phyloP scores from a whole-genome alignment of 1,140 invertebrate species.

The Drosophila kepulauana region DNA sequence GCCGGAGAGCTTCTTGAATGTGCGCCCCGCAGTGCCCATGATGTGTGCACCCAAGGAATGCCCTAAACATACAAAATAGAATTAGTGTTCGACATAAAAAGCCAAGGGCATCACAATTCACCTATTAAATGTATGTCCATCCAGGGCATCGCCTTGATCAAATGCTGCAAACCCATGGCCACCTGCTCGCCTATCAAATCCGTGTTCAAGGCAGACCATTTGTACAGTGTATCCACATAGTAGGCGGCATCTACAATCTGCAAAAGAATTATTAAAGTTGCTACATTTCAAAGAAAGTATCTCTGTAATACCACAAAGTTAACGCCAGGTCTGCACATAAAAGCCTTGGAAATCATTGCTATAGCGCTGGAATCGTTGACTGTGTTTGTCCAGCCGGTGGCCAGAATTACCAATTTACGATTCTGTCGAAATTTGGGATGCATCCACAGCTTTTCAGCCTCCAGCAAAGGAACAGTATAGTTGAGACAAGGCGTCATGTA shows the following conservation, averaged over 20 bases:
- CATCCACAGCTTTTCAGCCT: slow-evolving; percentile 62
- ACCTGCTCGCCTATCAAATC: slow-evolving; percentile 72
- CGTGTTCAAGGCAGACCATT: slow-evolving; percentile 82
- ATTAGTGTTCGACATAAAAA: neutral
- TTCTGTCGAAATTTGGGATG: slow-evolving; percentile 58
- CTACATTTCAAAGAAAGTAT: neutral
- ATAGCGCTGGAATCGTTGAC: slow-evolving; percentile 67
- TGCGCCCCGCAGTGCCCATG: slow-evolving; percentile 85
- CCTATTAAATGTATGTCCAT: slow-evolving; percentile 81
- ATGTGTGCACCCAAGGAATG: slow-evolving; percentile 86
- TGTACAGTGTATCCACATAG: slow-evolving; percentile 81
- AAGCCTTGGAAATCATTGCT: slow-evolving; percentile 67
- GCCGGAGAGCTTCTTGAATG: slow-evolving; percentile 76
- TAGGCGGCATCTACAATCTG: slow-evolving; percentile 75
- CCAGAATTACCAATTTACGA: slow-evolving; percentile 69
- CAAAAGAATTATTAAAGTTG: neutral
- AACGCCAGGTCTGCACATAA: slow-evolving; percentile 68
- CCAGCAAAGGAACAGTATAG: slow-evolving; percentile 63
- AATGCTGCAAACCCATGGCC: slow-evolving; percentile 60
- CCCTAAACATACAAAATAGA: slow-evolving; percentile 31
- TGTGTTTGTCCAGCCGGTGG: slow-evolving; percentile 75
- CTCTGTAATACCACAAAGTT: slow-evolving; percentile 69
- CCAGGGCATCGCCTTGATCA: slow-evolving; percentile 63
- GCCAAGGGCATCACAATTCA: neutral
- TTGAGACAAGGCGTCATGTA: slow-evolving; percentile 75